Evolutionary conservation across 2,113 vertebrate genomes (phyloP).

Genomic region (Castor canadensis): DNA sequence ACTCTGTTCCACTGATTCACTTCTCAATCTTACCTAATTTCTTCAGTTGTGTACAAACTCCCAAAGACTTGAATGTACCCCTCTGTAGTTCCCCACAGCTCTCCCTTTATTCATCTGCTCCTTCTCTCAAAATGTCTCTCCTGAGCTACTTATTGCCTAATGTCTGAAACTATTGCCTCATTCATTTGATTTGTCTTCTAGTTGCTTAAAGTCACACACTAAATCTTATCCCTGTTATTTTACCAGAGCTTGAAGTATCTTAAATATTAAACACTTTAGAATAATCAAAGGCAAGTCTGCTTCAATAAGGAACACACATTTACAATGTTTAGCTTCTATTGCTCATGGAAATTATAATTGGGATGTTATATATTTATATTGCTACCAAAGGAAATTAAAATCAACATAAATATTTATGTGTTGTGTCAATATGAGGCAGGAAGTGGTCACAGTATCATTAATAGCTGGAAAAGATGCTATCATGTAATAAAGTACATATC

Average conservation of each 20-base stretch:
- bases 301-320: not conserved
- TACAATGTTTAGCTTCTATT: not conserved
- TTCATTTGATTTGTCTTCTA: not conserved
- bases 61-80: not conserved
- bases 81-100: no score
- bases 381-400: not conserved
- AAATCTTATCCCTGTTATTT: not conserved
- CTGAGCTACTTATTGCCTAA: not conserved
- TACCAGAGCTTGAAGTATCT: not conserved
- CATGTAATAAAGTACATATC: not conserved
- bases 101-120: not conserved
- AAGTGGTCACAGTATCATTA: not conserved
- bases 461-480: not conserved
- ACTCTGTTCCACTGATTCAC: not conserved
- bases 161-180: not conserved
- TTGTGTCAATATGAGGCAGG: not conserved
- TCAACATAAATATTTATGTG: not conserved
- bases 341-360: not conserved
- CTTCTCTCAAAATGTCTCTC: not conserved
- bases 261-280: not conserved
- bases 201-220: not conserved
- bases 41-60: not conserved
- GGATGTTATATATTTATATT: not conserved
- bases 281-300: not conserved
- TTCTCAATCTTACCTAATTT: not conserved